A percentile compares a stretch with the other conserved stretches of the same genome.
Evolutionary conservation across 1,140 invertebrate species (phyloP).

Genomic region (Neelides sp.): DNA sequence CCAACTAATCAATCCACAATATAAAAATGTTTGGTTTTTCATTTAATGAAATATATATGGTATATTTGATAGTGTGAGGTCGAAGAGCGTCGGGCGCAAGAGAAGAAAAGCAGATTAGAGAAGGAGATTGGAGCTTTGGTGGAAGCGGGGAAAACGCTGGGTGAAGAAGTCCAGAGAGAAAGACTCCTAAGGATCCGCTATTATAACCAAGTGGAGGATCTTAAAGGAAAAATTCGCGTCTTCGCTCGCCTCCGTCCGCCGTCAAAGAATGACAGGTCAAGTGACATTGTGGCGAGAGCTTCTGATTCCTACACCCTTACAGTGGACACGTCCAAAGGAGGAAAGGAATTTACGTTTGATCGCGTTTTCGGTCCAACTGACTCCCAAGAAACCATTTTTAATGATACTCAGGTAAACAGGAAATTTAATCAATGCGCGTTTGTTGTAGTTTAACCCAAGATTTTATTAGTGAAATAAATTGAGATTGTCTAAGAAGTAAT

Average conservation of each 20-base stretch:
- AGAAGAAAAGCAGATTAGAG: conserved; percentile 29
- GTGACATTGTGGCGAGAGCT: conserved; percentile 25
- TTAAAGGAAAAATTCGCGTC: conserved; percentile 44
- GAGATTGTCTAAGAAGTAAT: background rate
- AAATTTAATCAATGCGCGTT: background rate
- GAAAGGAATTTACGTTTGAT: conserved; percentile 60
- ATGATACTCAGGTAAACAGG: conserved; percentile 31
- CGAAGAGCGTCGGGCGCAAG: conserved; percentile 26
- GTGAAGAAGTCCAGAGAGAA: conserved; percentile 41
- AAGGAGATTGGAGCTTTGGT: conserved; percentile 24
- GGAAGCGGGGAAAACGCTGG: conserved; percentile 36
- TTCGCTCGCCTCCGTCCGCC: conserved; percentile 36
- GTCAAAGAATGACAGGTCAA: conserved; percentile 20
- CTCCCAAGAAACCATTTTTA: conserved; percentile 49
- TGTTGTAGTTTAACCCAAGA: background rate
- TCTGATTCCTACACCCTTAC: conserved; percentile 31
- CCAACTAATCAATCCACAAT: too few relatives aligned
- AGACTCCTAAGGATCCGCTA: conserved; percentile 40
- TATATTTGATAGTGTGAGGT: too few relatives aligned
- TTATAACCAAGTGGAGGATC: conserved; percentile 43
- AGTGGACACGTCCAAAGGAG: conserved; percentile 29
- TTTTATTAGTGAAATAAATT: background rate
- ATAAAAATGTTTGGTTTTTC: too few relatives aligned
- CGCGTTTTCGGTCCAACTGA: conserved; percentile 59
- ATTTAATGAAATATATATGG: too few relatives aligned